Evolutionary conservation across 2,797 vertebrate species (phyloP).

Genomic region (Syndactyla subalaris): DNA sequence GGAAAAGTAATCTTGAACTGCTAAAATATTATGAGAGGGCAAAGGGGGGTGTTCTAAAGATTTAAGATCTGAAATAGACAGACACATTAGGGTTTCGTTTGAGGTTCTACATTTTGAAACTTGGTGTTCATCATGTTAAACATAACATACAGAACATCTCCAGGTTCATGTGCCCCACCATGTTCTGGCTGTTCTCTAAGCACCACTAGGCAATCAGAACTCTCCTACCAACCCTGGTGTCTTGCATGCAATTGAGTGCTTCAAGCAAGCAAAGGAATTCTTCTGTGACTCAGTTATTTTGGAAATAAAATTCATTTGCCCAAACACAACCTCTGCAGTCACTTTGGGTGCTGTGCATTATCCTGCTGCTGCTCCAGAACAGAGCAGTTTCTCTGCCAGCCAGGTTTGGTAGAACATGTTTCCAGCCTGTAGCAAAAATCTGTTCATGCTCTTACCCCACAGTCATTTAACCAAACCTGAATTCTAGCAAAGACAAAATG

Average conservation of each 20-base stretch:
- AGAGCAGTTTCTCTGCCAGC: background rate
- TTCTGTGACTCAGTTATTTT: background rate
- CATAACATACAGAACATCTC: background rate
- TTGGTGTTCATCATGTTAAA: background rate
- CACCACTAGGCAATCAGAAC: background rate
- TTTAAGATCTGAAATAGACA: background rate
- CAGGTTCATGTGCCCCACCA: accelerated
- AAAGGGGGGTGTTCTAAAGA: background rate
- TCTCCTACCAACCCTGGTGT: background rate
- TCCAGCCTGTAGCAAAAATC: background rate
- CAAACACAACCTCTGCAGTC: background rate
- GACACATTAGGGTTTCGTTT: background rate
- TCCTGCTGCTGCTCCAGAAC: background rate
- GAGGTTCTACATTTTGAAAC: background rate
- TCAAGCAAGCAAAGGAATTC: background rate
- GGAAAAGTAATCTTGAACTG: background rate
- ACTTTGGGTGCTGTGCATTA: background rate
- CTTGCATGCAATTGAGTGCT: background rate
- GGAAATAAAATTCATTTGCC: background rate
- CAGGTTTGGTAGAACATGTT: background rate
- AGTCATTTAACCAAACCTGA: background rate
- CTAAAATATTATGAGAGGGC: background rate
- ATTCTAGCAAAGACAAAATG: background rate
- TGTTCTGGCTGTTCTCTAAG: background rate
- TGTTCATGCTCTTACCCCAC: background rate